Percentiles rank a stretch among this genome's conserved stretches.
Conservation (phyloP, 2,797 vertebrate genomes). For the Cryptoprocta ferox region DNA sequence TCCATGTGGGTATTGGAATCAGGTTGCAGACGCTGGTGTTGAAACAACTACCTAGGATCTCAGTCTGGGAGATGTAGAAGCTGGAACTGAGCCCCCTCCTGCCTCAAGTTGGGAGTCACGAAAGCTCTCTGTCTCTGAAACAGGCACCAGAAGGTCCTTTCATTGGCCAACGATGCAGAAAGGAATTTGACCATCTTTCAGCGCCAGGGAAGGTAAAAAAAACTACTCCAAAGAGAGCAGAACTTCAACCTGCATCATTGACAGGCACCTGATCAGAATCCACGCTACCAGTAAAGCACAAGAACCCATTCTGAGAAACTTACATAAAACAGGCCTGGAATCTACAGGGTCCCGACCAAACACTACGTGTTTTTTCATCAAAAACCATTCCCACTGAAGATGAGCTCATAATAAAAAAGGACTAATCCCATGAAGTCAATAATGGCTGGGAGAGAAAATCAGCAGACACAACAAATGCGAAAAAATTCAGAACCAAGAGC, state of each 20-base stretch:
- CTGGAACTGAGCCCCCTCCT: neutral
- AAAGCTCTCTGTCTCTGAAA: neutral
- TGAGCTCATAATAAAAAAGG: neutral
- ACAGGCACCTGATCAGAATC: neutral
- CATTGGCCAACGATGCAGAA: neutral
- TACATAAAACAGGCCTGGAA: neutral
- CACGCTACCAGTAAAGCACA: neutral
- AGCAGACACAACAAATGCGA: neutral
- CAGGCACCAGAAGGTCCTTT: neutral
- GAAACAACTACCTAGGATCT: neutral
- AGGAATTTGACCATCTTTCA: neutral
- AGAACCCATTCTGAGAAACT: neutral
- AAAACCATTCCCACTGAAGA: neutral
- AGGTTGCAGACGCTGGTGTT: neutral
- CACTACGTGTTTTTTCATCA: neutral
- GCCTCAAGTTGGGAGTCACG: neutral
- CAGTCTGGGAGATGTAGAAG: neutral
- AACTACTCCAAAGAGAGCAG: neutral
- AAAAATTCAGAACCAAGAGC: neutral
- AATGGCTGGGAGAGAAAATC: neutral
- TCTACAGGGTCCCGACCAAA: neutral
- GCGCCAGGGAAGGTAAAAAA: neutral
- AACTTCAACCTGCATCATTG: rapidly evolving
- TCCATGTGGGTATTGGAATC: neutral
- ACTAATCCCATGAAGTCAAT: neutral